Conservation (phyloP, 2,888 invertebrate genomes). For the Cerceris ruficornis region DNA sequence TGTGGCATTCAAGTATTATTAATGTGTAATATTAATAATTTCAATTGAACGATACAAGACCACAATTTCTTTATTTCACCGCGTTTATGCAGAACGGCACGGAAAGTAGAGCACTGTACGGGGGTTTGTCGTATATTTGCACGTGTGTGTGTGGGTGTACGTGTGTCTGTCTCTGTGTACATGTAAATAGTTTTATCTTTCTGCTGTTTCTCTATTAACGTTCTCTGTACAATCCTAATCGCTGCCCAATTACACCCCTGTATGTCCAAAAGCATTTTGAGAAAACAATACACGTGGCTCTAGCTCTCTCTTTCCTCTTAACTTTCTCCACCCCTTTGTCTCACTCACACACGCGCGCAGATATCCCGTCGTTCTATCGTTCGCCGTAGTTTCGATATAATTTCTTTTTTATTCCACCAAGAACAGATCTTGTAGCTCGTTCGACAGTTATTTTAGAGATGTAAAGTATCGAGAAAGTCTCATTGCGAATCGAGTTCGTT, state of each 20-base stretch:
- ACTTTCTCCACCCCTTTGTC: neutral
- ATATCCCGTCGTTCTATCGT: neutral
- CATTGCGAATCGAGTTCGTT: neutral
- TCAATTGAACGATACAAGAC: too few relatives aligned
- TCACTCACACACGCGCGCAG: neutral
- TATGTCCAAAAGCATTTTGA: constrained; percentile 48
- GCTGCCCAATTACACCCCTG: constrained; percentile 62
- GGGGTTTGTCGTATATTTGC: neutral
- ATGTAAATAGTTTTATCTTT: neutral
- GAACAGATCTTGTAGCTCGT: constrained; percentile 13
- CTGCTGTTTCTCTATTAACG: constrained; percentile 1
- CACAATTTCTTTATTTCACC: too few relatives aligned
- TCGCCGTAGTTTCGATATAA: neutral
- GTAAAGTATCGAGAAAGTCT: constrained; percentile 55
- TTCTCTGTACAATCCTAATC: constrained; percentile 48
- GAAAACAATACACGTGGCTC: constrained; percentile 12
- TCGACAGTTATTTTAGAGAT: constrained; percentile 33
- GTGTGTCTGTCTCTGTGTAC: neutral
- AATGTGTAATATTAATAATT: too few relatives aligned
- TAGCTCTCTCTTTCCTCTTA: neutral
- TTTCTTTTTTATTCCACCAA: constrained; percentile 1
- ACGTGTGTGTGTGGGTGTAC: constrained; percentile 14
- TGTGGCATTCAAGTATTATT: too few relatives aligned
- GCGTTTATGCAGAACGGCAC: too few relatives aligned
- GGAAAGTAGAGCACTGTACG: too few relatives aligned